These are phyloP conservation scores for Megaptera novaeangliae DNA, from an alignment of 2,113 vertebrate genomes.

Conservation along the genomic window DNA sequence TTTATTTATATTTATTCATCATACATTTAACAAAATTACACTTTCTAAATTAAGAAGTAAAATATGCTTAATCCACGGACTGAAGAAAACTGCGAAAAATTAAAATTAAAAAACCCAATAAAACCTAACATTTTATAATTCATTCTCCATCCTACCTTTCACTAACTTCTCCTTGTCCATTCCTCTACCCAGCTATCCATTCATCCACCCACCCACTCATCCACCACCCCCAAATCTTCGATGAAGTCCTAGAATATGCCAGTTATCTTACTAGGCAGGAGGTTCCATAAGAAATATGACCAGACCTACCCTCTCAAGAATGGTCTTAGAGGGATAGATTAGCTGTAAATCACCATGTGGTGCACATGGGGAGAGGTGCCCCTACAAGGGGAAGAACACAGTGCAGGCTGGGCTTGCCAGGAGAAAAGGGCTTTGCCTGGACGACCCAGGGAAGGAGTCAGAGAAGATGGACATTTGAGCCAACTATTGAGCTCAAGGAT, in stretches of 20 bases:
- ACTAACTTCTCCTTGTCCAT: not conserved
- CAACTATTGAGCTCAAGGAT: not conserved
- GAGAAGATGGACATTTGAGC: not conserved
- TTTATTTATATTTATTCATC: not conserved
- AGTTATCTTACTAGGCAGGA: not conserved
- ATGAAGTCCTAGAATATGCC: not conserved
- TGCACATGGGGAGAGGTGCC: fast-evolving
- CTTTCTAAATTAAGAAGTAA: not conserved
- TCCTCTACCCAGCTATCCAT: not conserved
- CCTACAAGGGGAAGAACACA: not conserved
- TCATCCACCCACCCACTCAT: too few species aligned
- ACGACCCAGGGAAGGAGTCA: too few species aligned
- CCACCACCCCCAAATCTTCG: not conserved
- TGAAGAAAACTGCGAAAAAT: not conserved
- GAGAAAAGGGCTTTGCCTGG: too few species aligned
- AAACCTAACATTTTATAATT: not conserved
- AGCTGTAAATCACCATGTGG: not conserved
- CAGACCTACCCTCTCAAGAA: not conserved
- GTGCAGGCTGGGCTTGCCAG: fast-evolving
- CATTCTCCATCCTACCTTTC: not conserved
- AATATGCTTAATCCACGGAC: not conserved
- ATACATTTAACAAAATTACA: not conserved
- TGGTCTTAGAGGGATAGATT: fast-evolving
- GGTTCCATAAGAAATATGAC: not conserved
- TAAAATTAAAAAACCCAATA: not conserved